Evolutionary conservation across 2,888 invertebrate genomes (phyloP).

Genomic region (Yponomeuta sedellus): DNA sequence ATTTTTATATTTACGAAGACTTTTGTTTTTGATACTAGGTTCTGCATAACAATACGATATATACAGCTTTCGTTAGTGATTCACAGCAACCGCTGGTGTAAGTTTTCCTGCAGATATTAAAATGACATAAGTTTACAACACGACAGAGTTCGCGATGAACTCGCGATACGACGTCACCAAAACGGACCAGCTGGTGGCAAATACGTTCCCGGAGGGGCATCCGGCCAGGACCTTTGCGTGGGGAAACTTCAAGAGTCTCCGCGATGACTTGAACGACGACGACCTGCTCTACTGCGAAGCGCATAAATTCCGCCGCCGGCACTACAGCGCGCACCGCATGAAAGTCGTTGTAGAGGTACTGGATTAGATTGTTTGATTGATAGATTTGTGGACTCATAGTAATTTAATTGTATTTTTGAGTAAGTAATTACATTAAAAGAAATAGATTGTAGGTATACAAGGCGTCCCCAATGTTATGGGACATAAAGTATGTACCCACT

Average conservation of each 20-base stretch:
- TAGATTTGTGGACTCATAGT: too few relatives aligned
- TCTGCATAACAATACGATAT: too few relatives aligned
- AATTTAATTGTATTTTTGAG: too few relatives aligned
- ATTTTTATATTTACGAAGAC: too few relatives aligned
- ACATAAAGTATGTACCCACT: too few relatives aligned
- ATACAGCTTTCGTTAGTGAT: too few relatives aligned
- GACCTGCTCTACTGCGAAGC: constrained; percentile 80
- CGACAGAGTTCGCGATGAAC: constrained; percentile 88
- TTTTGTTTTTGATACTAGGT: not conserved
- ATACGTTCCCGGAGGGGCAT: constrained; percentile 80
- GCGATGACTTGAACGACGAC: constrained; percentile 80
- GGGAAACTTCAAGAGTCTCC: constrained; percentile 87
- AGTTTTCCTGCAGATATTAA: too few relatives aligned
- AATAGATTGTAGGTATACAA: too few relatives aligned
- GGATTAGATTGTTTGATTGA: too few relatives aligned
- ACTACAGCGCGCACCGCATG: constrained; percentile 93
- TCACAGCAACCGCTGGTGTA: too few relatives aligned
- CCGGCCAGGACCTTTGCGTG: constrained; percentile 88
- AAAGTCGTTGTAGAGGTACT: constrained; percentile 86
- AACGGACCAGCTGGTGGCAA: constrained; percentile 84
- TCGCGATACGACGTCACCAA: constrained; percentile 83
- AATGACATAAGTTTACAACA: not conserved
- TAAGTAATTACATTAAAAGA: too few relatives aligned
- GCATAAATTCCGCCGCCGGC: constrained; percentile 83
- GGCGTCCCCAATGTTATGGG: too few relatives aligned